phyloP scores from a whole-genome alignment of 1,140 invertebrate species.

The Drosophila saltans region DNA sequence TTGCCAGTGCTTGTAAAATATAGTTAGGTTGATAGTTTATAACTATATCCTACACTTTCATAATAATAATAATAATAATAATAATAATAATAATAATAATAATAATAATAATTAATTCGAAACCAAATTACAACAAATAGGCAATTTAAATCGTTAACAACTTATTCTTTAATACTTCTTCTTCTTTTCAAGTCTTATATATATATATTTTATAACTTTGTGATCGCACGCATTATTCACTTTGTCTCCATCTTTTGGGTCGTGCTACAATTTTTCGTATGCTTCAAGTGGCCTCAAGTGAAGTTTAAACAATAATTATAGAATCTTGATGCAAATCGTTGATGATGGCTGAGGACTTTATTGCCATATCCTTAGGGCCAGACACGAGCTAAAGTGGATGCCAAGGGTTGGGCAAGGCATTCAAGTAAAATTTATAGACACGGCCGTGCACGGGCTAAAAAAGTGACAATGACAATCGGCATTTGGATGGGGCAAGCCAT shows the following conservation, averaged over 20 bases:
- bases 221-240: neutral
- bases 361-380: conserved; percentile 32
- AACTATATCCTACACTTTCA: too few relatives aligned
- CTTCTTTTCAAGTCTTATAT: too few relatives aligned
- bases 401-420: conserved; percentile 37
- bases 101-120: too few relatives aligned
- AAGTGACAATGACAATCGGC: conserved; percentile 72
- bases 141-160: too few relatives aligned
- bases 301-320: conserved; percentile 79
- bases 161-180: too few relatives aligned
- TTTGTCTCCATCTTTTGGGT: conserved; percentile 16
- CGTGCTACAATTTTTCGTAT: conserved; percentile 47
- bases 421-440: conserved; percentile 78
- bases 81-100: too few relatives aligned
- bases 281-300: conserved; percentile 48
- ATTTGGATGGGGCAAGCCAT: conserved; percentile 61
- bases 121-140: too few relatives aligned
- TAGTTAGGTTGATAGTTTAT: too few relatives aligned
- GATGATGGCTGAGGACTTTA: conserved; percentile 22
- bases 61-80: too few relatives aligned
- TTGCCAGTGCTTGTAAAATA: too few relatives aligned
- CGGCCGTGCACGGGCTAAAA: conserved; percentile 31
- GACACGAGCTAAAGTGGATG: conserved; percentile 46
- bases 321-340: conserved; percentile 69
- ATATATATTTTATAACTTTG: neutral